Percentiles rank a stretch among this genome's conserved stretches.
These are phyloP conservation scores for Ceyx margarethae DNA, from an alignment of 2,113 vertebrate species.

Conservation along the genomic window DNA sequence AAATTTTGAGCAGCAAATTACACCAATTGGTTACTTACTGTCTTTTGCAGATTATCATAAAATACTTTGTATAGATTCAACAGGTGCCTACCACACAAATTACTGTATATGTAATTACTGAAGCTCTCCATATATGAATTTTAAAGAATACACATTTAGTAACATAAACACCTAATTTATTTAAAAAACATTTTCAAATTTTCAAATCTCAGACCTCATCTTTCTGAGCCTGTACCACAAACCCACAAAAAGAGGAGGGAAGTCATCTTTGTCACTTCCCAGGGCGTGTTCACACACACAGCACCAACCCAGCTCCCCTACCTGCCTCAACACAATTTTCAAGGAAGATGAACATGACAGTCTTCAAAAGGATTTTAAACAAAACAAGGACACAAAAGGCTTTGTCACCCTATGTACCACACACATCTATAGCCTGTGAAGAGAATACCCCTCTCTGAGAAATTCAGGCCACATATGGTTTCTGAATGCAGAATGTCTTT, in stretches of 20 bases:
- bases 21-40: neutral
- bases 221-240: neutral
- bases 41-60: neutral
- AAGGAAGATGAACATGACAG: neutral
- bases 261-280: neutral
- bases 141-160: neutral
- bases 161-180: neutral
- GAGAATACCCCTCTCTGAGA: neutral
- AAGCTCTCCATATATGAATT: neutral
- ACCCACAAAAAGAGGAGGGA: neutral
- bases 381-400: constrained; percentile 26
- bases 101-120: neutral
- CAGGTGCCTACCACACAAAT: neutral
- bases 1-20: neutral
- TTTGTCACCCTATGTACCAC: neutral
- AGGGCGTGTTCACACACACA: neutral
- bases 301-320: neutral
- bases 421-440: neutral
- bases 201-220: neutral
- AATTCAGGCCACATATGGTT: constrained; percentile 10
- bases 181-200: neutral
- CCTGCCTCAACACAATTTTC: neutral
- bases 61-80: neutral
- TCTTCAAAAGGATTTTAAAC: constrained; percentile 47
- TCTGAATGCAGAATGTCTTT: constrained; percentile 31